Evolutionary conservation across 2,888 invertebrate genomes (phyloP).

Genomic region (Aphidius colemani): DNA sequence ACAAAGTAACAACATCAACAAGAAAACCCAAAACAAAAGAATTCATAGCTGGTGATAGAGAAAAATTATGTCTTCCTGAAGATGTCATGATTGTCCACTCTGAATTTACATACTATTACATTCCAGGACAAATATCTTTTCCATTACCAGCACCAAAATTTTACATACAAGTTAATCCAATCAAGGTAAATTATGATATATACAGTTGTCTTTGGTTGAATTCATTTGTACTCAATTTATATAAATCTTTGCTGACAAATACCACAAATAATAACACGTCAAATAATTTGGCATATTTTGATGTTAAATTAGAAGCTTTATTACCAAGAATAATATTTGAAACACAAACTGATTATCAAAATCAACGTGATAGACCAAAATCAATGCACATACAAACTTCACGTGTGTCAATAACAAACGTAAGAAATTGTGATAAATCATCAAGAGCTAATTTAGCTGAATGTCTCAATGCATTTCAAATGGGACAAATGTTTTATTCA

Average conservation of each 20-base stretch:
- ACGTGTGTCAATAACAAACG: constrained; percentile 74
- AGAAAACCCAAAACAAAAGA: constrained; percentile 79
- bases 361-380: constrained; percentile 85
- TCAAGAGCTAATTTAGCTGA: constrained; percentile 81
- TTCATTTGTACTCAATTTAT: constrained; percentile 87
- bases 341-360: constrained; percentile 74
- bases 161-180: constrained; percentile 89
- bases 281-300: constrained; percentile 70
- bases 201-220: constrained; percentile 92
- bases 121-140: constrained; percentile 87
- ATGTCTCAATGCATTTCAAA: constrained; percentile 77
- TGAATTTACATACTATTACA: constrained; percentile 95
- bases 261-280: constrained; percentile 44
- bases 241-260: constrained; percentile 69
- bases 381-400: constrained; percentile 85
- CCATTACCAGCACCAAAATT: constrained; percentile 90
- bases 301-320: constrained; percentile 88
- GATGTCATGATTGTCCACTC: constrained; percentile 93
- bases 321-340: constrained; percentile 90
- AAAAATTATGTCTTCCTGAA: constrained; percentile 82
- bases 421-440: constrained; percentile 66
- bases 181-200: constrained; percentile 85
- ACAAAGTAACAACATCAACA: constrained; percentile 78
- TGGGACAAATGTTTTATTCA: constrained; percentile 76
- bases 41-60: constrained; percentile 76